Percentiles rank a stretch among this genome's conserved stretches.
phyloP scores from a whole-genome alignment of 2,888 invertebrate genomes.

The Ephialtes manifestator region DNA sequence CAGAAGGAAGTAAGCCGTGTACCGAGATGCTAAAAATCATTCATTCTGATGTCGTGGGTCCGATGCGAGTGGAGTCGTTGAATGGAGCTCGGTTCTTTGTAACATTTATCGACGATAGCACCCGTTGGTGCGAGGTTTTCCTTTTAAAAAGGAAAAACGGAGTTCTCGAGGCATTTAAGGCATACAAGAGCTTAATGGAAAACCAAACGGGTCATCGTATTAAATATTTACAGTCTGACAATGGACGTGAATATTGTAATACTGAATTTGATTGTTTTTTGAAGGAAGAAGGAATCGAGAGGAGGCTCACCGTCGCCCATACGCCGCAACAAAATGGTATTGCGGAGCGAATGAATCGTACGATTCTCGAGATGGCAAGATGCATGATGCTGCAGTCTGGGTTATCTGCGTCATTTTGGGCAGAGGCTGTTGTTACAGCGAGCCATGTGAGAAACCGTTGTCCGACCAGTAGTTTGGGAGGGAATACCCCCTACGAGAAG shows the following conservation, averaged over 20 bases:
- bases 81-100: slow-evolving; percentile 53
- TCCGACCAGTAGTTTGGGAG: no score
- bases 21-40: neutral
- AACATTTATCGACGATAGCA: slow-evolving; percentile 33
- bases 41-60: neutral
- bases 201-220: slow-evolving; percentile 62
- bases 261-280: no score
- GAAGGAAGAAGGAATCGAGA: no score
- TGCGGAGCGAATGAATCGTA: slow-evolving; percentile 65
- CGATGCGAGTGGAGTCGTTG: slow-evolving; percentile 79
- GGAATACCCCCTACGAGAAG: no score
- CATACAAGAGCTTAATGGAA: slow-evolving; percentile 54
- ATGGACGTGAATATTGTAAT: no score
- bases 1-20: neutral
- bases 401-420: slow-evolving; percentile 67
- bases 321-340: no score
- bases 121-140: slow-evolving; percentile 65
- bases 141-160: slow-evolving; percentile 61
- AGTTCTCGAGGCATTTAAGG: slow-evolving; percentile 57
- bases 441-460: slow-evolving; percentile 61
- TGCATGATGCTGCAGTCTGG: slow-evolving; percentile 64
- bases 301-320: no score
- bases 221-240: slow-evolving; percentile 47
- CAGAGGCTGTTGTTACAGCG: slow-evolving; percentile 70
- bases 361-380: slow-evolving; percentile 62